A percentile compares a stretch with the other conserved stretches of the same genome.
Evolutionary conservation across 2,888 invertebrate species (phyloP).

Genomic region (Andrena camellia): DNA sequence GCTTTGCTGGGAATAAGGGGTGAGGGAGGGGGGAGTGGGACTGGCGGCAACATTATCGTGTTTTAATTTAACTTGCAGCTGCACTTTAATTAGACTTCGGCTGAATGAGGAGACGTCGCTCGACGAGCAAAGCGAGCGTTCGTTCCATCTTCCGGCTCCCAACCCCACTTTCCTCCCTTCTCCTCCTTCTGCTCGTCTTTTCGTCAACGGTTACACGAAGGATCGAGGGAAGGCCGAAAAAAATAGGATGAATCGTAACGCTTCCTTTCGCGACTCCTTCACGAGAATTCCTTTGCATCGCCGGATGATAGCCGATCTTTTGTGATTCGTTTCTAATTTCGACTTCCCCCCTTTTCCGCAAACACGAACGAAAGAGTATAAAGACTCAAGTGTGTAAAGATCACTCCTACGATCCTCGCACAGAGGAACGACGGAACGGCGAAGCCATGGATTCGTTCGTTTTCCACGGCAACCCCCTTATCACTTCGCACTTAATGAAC

Average conservation of each 20-base stretch:
- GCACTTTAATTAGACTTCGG: slow-evolving; percentile 84
- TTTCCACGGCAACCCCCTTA: slow-evolving; percentile 45
- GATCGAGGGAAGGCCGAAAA: slow-evolving; percentile 37
- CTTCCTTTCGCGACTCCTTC: slow-evolving; percentile 38
- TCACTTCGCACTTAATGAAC: slow-evolving; percentile 69
- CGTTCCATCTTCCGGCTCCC: slow-evolving; percentile 40
- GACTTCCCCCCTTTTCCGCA: not conserved
- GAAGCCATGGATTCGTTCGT: slow-evolving; percentile 40
- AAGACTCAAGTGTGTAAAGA: not conserved
- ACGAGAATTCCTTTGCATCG: slow-evolving; percentile 1
- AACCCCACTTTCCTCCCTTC: not conserved
- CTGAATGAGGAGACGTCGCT: slow-evolving; percentile 77
- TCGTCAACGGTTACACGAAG: slow-evolving; percentile 42
- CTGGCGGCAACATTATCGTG: slow-evolving; percentile 82
- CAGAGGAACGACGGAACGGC: slow-evolving; percentile 5
- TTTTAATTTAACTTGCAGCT: slow-evolving; percentile 85
- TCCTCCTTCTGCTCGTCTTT: slow-evolving; percentile 10
- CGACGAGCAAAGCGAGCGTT: slow-evolving; percentile 70
- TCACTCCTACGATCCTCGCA: not conserved
- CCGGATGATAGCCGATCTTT: not conserved
- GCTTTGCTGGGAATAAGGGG: slow-evolving; percentile 27
- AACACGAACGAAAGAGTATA: not conserved
- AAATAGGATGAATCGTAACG: slow-evolving; percentile 51
- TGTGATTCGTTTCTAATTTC: not conserved
- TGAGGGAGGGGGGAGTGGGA: slow-evolving; percentile 48